Conservation (phyloP, 2,113 vertebrate species). For the Ploceus nigricollis region DNA sequence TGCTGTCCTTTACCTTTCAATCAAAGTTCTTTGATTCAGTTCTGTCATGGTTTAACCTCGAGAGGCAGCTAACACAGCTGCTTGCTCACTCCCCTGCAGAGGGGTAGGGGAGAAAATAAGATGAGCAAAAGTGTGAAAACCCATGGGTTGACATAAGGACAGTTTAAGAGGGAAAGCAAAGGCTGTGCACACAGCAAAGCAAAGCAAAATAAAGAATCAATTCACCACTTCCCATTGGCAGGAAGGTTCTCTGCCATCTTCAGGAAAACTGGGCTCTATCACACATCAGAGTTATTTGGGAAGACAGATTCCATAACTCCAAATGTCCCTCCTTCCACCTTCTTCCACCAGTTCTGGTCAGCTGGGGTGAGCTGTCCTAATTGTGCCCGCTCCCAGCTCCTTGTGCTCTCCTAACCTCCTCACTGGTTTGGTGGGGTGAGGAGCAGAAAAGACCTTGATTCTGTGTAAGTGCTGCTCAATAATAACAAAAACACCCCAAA, state of each 20-base stretch:
- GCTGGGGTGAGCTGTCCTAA: background rate
- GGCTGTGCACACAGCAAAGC: fast-evolving
- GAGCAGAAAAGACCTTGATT: background rate
- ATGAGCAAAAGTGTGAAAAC: background rate
- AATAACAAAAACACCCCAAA: background rate
- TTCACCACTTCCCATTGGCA: background rate
- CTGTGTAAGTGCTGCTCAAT: background rate
- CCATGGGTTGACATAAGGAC: background rate
- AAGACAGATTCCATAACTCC: background rate
- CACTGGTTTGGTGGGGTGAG: background rate
- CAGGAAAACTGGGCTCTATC: background rate
- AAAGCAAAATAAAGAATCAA: background rate
- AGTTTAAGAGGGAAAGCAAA: background rate
- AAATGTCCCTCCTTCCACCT: background rate
- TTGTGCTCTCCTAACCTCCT: background rate
- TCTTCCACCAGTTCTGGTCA: background rate
- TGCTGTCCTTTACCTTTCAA: background rate
- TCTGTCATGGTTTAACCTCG: background rate
- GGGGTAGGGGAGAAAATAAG: background rate
- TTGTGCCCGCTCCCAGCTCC: background rate
- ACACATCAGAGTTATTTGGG: fast-evolving
- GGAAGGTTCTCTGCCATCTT: background rate
- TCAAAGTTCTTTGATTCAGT: background rate
- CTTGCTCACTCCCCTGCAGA: background rate
- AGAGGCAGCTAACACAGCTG: background rate